phyloP scores from a whole-genome alignment of 2,797 vertebrate genomes.

The Pelochelys cantorii region DNA sequence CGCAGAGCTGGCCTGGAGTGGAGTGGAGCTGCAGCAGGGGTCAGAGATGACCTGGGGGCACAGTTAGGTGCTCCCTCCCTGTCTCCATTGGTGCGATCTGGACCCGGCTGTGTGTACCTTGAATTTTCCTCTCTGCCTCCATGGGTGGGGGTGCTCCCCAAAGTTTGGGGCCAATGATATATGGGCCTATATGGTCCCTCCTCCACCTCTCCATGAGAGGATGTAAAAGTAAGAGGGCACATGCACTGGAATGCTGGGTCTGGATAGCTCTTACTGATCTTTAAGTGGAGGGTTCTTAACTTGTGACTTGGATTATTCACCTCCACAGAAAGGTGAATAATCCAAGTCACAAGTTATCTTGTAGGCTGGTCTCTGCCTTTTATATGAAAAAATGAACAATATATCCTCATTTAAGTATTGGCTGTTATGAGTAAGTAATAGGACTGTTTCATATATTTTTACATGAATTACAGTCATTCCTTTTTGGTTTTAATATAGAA shows the following conservation, averaged over 20 bases:
- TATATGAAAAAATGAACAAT: not conserved
- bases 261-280: not conserved
- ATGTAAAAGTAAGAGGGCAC: not conserved
- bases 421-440: not conserved
- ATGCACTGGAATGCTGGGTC: not conserved
- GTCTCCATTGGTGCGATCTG: no score
- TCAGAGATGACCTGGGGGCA: no score
- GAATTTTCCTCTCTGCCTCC: no score
- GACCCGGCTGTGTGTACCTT: no score
- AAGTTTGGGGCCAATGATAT: not conserved
- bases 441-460: not conserved
- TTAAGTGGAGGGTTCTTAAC: not conserved
- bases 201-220: not conserved
- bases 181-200: no score
- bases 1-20: no score
- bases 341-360: not conserved
- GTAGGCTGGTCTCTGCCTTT: not conserved
- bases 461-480: not conserved
- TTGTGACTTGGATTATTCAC: no score
- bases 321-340: not conserved
- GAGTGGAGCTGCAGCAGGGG: no score
- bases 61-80: no score
- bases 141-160: no score
- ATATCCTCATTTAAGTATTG: constrained; percentile 19
- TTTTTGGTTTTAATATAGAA: constrained; percentile 14